Percentiles rank a stretch among this genome's conserved stretches.
phyloP scores from a whole-genome alignment of 1,140 invertebrate genomes.

The Gonioctena quinquepunctata region DNA sequence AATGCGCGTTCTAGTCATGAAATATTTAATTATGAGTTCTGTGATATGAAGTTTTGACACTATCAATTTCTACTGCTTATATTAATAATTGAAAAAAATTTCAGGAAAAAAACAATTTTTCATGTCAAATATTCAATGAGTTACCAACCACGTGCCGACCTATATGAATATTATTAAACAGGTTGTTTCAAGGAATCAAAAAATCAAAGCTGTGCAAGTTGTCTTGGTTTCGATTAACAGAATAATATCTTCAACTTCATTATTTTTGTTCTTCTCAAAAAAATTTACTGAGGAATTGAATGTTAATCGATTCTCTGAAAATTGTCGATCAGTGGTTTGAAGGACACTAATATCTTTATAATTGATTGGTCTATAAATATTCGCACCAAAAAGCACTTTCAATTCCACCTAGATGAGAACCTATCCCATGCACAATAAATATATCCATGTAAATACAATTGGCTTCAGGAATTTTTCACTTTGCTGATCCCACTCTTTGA shows the following conservation, averaged over 20 bases:
- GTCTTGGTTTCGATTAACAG: not conserved
- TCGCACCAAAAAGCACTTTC: slow-evolving; percentile 18
- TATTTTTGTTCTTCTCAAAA: no score
- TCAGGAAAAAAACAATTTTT: no score
- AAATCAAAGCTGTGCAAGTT: not conserved
- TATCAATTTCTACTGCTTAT: no score
- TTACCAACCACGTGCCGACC: no score
- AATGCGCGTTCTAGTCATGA: no score
- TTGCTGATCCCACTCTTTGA: not conserved
- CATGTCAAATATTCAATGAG: no score
- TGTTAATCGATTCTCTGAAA: not conserved
- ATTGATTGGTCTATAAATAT: slow-evolving; percentile 18
- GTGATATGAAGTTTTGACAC: no score
- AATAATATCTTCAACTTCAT: no score
- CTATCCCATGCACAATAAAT: not conserved
- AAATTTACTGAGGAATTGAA: no score
- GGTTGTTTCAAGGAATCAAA: not conserved
- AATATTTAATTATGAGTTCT: no score
- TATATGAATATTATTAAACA: no score
- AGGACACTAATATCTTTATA: slow-evolving; percentile 15
- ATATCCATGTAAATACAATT: slow-evolving; percentile 10
- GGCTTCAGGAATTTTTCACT: not conserved
- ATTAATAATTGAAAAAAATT: no score
- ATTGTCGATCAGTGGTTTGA: not conserved
- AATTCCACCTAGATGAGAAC: not conserved